Evolutionary conservation across 2,888 invertebrate species (phyloP), one percentile per base, ranked within the genome.

Genomic region (Theristus sp.): DNA sequence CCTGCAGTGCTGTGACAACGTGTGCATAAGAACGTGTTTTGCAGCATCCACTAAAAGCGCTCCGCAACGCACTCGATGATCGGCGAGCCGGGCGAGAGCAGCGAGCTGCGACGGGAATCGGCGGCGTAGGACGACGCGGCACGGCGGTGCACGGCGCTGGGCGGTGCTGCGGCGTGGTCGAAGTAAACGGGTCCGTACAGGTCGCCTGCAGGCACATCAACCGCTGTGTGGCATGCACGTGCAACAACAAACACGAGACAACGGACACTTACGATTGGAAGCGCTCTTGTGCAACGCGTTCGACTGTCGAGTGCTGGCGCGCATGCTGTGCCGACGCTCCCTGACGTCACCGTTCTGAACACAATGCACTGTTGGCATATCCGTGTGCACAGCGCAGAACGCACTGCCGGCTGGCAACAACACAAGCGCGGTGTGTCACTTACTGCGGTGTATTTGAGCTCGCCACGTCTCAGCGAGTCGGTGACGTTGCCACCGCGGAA

Each of bases 211-310:
- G 24, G n/a, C 27, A 24, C 22, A 3, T 6, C 30, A 10, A 20
- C 10, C 55, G 25, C 13, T 55, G 38, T 38, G 38, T 28, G 26
- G 22, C 17, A 10, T 55, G 26, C 25, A 28, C 17, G 25, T 55
- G 26, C 25, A 20, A 13, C 27, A 6, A 13, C 27, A 29, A 54
- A 13, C 25, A n/a, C n/a, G n/a, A n/a, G n/a, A n/a, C n/a, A n/a
- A n/a, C n/a, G n/a, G n/a, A n/a, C n/a, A 62, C 66, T 63, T 56
- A 63, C 71, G 65, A 20, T 69, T 69, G 22, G 71, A 71, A 56
- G 69, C 66, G 64, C 69, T 70, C 64, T 71, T 71, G 66, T 72
- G 71, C 65, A 71, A 66, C n/a, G n/a, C n/a, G 25, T 38, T 6
- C 49, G 49, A 49, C 3, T 24, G 29, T 20, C 56, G 56, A 1